These are phyloP conservation scores for Ornithorhynchus anatinus DNA, from an alignment of 2,113 vertebrate species.

Conservation along the genomic window DNA sequence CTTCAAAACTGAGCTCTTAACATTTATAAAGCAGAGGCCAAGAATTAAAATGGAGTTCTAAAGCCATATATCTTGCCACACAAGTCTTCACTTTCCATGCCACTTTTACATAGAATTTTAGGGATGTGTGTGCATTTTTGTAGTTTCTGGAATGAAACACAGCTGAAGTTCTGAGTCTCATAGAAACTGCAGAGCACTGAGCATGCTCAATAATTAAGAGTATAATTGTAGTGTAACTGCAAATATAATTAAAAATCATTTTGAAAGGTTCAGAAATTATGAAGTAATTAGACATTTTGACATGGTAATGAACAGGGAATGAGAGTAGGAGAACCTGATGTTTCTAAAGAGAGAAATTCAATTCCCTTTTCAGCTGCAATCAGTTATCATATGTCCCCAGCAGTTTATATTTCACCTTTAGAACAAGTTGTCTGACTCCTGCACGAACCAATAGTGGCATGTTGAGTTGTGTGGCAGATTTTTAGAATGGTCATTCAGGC, in stretches of 20 bases:
- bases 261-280: slow-evolving; percentile 49
- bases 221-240: slow-evolving; percentile 56
- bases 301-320: slow-evolving; percentile 10
- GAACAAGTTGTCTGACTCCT: background rate
- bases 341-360: background rate
- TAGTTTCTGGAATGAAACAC: background rate
- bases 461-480: background rate
- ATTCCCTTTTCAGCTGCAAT: background rate
- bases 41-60: background rate
- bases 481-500: background rate
- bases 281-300: slow-evolving; percentile 57
- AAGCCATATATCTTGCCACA: too few relatives aligned
- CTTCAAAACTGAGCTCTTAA: background rate
- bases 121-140: background rate
- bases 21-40: background rate
- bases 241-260: slow-evolving; percentile 67
- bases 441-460: too few relatives aligned
- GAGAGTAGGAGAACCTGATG: background rate
- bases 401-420: background rate
- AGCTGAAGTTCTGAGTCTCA: background rate
- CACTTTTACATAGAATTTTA: background rate
- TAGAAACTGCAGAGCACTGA: slow-evolving; percentile 17
- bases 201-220: slow-evolving; percentile 58
- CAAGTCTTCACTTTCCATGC: background rate
- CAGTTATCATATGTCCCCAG: too few relatives aligned